Evolutionary conservation across 2,888 invertebrate genomes (phyloP).

Genomic region (Punctoribates punctum): DNA sequence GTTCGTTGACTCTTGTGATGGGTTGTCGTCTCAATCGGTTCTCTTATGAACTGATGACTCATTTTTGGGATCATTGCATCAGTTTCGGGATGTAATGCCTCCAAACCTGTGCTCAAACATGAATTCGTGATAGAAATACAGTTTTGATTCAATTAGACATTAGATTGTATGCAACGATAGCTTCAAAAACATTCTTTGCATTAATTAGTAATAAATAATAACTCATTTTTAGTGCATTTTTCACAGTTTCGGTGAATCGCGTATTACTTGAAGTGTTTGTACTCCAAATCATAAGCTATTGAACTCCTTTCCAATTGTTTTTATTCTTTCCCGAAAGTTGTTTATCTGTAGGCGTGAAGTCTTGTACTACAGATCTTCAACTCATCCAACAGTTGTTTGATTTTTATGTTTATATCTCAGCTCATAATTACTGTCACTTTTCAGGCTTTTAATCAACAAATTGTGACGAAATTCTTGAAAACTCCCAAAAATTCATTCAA

Average conservation of each 20-base stretch:
- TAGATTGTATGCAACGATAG: neutral
- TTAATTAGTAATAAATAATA: neutral
- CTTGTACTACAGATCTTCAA: neutral
- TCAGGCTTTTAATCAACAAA: neutral
- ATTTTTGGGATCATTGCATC: constrained; percentile 25
- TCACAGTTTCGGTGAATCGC: neutral
- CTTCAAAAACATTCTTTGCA: neutral
- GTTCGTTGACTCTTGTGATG: neutral
- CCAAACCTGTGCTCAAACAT: neutral
- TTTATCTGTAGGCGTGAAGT: neutral
- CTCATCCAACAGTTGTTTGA: neutral
- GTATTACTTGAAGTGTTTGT: neutral
- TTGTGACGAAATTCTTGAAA: neutral
- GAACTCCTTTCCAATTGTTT: neutral
- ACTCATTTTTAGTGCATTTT: neutral
- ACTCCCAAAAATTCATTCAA: too few relatives aligned
- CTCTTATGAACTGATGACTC: constrained; percentile 5
- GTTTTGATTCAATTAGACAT: constrained; percentile 7
- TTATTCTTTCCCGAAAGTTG: neutral
- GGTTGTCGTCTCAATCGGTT: constrained; percentile 5
- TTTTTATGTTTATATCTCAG: neutral
- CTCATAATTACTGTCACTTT: neutral
- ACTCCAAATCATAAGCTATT: neutral
- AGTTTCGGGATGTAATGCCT: neutral
- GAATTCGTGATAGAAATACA: neutral